Conservation (phyloP, 2,797 vertebrate genomes). For the Fratercula arctica region DNA sequence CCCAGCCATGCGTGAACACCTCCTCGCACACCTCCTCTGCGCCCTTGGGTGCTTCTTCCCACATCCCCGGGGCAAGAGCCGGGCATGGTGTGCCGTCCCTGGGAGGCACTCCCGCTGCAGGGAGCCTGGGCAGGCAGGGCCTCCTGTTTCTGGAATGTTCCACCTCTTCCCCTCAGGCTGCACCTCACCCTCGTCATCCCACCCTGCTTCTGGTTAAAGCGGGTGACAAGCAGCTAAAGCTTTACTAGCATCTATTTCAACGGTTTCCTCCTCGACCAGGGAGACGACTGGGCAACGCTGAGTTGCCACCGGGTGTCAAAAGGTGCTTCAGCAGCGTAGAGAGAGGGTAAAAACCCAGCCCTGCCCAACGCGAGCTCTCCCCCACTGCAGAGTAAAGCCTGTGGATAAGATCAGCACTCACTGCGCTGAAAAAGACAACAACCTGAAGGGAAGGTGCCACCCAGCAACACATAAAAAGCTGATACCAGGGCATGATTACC, state of each 20-base stretch:
- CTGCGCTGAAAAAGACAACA: background rate
- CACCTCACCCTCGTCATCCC: background rate
- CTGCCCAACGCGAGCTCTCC: accelerated
- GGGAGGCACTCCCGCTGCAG: too few relatives aligned
- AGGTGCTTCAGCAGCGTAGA: accelerated
- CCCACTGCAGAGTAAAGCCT: background rate
- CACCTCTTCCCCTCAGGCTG: background rate
- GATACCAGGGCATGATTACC: background rate
- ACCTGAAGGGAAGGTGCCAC: background rate
- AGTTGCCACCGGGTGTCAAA: background rate
- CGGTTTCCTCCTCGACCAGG: background rate
- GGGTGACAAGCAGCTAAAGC: background rate
- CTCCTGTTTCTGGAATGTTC: accelerated
- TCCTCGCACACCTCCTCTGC: background rate
- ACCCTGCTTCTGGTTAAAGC: accelerated
- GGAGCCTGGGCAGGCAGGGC: background rate
- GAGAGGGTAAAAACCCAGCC: background rate
- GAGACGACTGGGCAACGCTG: background rate
- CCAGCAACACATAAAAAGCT: background rate
- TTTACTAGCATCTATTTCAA: background rate
- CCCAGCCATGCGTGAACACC: background rate
- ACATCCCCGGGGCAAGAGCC: background rate
- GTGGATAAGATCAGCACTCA: accelerated
- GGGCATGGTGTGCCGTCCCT: accelerated
- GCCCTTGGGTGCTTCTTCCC: background rate